A percentile compares a stretch with the other conserved stretches of the same genome.
phyloP scores from a whole-genome alignment of 2,888 invertebrate genomes.

The Punctoribates punctum region DNA sequence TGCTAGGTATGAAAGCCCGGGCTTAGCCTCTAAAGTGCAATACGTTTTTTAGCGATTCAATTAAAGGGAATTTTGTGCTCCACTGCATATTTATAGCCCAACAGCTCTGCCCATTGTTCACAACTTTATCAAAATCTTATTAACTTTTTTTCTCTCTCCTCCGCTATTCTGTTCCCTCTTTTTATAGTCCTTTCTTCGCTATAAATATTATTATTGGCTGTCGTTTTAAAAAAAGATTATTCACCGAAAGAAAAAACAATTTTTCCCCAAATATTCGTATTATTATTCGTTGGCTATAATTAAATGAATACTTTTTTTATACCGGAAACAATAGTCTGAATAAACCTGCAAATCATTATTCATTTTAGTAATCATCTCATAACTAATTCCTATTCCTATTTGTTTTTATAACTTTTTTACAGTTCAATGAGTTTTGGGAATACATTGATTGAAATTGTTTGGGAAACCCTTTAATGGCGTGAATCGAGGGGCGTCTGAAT shows the following conservation, averaged over 20 bases:
- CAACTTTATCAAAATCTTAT: constrained; percentile 39
- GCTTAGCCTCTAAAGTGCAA: constrained; percentile 15
- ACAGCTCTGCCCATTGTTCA: background rate
- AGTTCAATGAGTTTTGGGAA: too few relatives aligned
- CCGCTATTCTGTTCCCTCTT: background rate
- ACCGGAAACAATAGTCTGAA: too few relatives aligned
- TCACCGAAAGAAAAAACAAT: background rate
- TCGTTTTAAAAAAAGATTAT: background rate
- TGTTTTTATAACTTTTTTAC: too few relatives aligned
- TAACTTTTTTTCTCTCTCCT: constrained; percentile 31
- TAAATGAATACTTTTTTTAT: too few relatives aligned
- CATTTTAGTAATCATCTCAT: too few relatives aligned
- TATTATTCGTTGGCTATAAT: too few relatives aligned
- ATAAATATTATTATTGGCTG: background rate
- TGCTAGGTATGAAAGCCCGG: background rate
- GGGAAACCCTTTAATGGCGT: too few relatives aligned
- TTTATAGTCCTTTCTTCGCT: background rate
- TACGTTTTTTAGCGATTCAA: constrained; percentile 37
- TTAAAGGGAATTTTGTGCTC: constrained; percentile 34
- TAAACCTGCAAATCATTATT: too few relatives aligned
- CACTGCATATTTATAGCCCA: constrained; percentile 34
- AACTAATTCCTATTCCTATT: too few relatives aligned
- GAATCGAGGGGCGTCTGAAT: too few relatives aligned
- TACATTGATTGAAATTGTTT: too few relatives aligned
- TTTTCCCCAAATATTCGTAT: too few relatives aligned